These are phyloP conservation scores for Corythaixoides concolor DNA, from an alignment of 2,113 vertebrate genomes.

Conservation along the genomic window DNA sequence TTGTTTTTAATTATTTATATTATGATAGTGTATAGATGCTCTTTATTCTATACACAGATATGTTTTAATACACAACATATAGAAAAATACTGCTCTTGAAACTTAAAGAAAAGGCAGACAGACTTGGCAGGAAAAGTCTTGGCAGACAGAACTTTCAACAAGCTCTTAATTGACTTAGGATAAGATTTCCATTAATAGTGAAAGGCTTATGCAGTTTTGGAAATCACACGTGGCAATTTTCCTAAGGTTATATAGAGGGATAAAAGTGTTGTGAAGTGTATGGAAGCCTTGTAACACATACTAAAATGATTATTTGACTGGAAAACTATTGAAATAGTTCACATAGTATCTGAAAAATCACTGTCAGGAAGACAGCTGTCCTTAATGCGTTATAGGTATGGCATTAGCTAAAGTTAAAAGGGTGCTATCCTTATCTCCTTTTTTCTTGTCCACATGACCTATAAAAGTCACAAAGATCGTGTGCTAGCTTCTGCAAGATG, in stretches of 20 bases:
- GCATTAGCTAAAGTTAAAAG: background rate
- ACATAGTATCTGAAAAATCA: background rate
- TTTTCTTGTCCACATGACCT: background rate
- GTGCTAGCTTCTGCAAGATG: background rate
- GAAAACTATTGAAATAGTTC: background rate
- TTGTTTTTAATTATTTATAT: background rate
- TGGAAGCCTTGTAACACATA: background rate
- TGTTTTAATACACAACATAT: background rate
- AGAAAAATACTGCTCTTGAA: background rate
- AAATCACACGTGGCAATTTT: background rate
- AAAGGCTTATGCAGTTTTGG: background rate
- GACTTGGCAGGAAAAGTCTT: background rate
- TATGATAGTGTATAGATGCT: background rate
- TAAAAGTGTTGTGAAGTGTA: background rate
- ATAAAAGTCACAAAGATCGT: background rate
- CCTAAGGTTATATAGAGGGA: background rate
- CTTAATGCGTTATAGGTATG: background rate
- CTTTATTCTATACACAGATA: background rate
- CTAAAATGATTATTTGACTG: background rate
- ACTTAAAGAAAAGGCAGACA: background rate
- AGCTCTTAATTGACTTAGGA: slow-evolving; percentile 14
- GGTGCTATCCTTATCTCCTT: background rate
- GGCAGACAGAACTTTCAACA: slow-evolving; percentile 21
- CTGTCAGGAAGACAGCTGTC: background rate
- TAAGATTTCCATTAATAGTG: slow-evolving; percentile 3